Evolutionary conservation across 2,797 vertebrate species (phyloP).

Genomic region (Neosalanx taihuensis): DNA sequence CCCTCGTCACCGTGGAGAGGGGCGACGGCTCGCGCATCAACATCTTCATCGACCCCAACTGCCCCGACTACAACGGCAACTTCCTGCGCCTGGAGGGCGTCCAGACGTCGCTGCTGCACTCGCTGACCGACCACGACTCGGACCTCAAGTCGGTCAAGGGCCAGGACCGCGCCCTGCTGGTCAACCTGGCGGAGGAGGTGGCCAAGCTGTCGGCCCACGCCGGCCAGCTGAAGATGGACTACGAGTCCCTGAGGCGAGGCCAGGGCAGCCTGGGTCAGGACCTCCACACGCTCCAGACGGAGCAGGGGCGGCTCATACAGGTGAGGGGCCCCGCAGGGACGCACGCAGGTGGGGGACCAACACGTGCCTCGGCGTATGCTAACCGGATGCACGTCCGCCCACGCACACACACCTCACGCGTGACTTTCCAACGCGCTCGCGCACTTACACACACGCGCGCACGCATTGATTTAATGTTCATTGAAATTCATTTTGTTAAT

Average conservation of each 20-base stretch:
- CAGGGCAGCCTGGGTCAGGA: conserved; percentile 88
- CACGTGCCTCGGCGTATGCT: too few relatives aligned
- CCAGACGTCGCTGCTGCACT: conserved; percentile 87
- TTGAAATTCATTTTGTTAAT: neutral
- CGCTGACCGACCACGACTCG: conserved; percentile 79
- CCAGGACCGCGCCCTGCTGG: conserved; percentile 85
- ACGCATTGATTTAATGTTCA: neutral
- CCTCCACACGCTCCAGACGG: conserved; percentile 85
- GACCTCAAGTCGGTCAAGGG: conserved; percentile 81
- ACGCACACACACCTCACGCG: conserved; percentile 9
- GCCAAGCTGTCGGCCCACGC: conserved; percentile 86
- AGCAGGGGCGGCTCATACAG: conserved; percentile 94
- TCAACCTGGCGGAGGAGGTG: conserved; percentile 88
- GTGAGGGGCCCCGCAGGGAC: conserved; percentile 63
- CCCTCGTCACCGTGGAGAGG: conserved; percentile 92
- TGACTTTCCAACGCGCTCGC: too few relatives aligned
- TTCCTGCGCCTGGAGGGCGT: conserved; percentile 87
- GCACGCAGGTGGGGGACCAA: too few relatives aligned
- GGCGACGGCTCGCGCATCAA: conserved; percentile 92
- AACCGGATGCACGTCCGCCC: too few relatives aligned
- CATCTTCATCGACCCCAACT: conserved; percentile 97
- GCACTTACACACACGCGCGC: conserved; percentile 41
- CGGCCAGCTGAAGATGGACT: conserved; percentile 86
- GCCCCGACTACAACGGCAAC: conserved; percentile 84
- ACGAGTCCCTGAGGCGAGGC: conserved; percentile 81